Base-by-base conservation (phyloP, 1,140 invertebrate species). In the Lepidurus couesii region DNA sequence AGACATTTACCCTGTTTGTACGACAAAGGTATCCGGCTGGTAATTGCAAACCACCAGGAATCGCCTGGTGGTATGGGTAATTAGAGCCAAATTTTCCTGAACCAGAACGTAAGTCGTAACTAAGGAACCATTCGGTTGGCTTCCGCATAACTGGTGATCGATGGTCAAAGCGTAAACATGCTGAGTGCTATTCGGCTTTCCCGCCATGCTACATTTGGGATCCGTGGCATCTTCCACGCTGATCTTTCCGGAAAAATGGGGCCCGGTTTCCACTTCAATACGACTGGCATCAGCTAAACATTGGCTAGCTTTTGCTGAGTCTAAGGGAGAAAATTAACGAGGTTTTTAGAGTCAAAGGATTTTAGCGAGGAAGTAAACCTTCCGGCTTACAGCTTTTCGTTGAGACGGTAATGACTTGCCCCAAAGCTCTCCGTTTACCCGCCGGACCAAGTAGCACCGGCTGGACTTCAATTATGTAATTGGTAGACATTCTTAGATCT, bases 41-140 rank as follows among this genome's bases (percentile, higher is more conserved):
- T 92, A 93, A 26, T 90, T 91, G 81, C 92, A 94, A 7, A 93
- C 86, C 0, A 94, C 92, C 45, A 93, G 85, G 83, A 93, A 93
- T 86, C 91, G 87, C 79, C 92, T 85, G 1, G 92, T 93, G 82
- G 91, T 93, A 82, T 93, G 92, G 1, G 92, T 93, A 9, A 93
- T 87, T 80, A 94, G 93, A 0, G 91, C 91, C 45, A 92, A 84
- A 84, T 92, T 93, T 83, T 94, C 92, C 82, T 93, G 92, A 7
- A 93, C 92, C 7, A 93, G 88, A 26, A 93, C 91, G 82, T 92
- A 93, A 1, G 92, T 93, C 73, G 89, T 90, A 79, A 92, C 92
- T 2, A 90, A 91, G 1, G 87, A 90, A 78, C 90, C 91, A 76
- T 92, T 91, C 3, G 92, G 89, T 80, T 90, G 86, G 73, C 91